These are phyloP conservation scores for Chaetophractus vellerosus DNA, from an alignment of 2,797 vertebrate genomes.

Conservation along the genomic window DNA sequence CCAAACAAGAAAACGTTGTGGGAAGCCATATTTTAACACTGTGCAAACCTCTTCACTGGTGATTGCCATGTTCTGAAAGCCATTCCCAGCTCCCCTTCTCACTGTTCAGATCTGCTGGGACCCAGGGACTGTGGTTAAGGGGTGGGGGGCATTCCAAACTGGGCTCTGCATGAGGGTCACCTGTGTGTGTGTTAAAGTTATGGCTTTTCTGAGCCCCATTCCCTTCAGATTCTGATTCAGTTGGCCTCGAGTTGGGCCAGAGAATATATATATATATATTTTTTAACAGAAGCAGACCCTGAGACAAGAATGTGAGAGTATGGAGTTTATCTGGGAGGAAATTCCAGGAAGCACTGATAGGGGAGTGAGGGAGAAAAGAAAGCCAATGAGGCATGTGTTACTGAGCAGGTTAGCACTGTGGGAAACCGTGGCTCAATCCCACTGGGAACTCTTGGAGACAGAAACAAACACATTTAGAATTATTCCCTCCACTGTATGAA, in stretches of 20 bases:
- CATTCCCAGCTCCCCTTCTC: not conserved
- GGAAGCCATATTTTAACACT: not conserved
- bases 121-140: not conserved
- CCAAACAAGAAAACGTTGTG: not conserved
- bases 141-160: not conserved
- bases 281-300: slow-evolving; percentile 1
- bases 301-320: not conserved
- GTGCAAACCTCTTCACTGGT: not conserved
- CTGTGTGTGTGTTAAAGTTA: not conserved
- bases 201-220: not conserved
- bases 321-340: not conserved
- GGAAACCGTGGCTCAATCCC: not conserved
- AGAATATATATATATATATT: not conserved
- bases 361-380: not conserved
- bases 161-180: not conserved
- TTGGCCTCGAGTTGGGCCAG: slow-evolving; percentile 19
- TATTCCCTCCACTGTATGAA: not conserved
- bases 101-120: slow-evolving; percentile 2
- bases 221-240: not conserved
- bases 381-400: not conserved
- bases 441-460: not conserved
- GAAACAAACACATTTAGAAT: not conserved
- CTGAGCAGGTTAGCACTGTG: not conserved
- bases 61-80: slow-evolving; percentile 38
- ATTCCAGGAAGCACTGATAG: not conserved